Evolutionary conservation across 35 echinoderm and acorn worm species (phyloP), one percentile per base, ranked within the genome.

Genomic region (Apostichopus japonicus): DNA sequence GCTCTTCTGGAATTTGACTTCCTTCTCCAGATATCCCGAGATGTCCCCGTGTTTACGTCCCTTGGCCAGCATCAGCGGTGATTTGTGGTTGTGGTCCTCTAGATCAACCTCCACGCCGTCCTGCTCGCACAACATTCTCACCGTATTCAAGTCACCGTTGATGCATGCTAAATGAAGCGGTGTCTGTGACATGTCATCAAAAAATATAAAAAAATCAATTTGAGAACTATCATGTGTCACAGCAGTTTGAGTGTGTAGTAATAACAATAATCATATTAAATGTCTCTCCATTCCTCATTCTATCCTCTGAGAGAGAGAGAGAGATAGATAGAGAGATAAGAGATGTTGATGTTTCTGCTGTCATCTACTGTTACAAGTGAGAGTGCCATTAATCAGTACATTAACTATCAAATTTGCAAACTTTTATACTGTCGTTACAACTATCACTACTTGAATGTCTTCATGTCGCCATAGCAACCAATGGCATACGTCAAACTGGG

Each of bases 101-200:
- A 91, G 13, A 19, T 99, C 95, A 17, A 96, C 78, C 65, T 99
- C 97, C 8, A 96, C 97, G 6, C 97, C 97, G 33, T 99, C 95
- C 70, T 99, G 95, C 65, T 99, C 97, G 92, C 97, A 96, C 23
- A 98, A 79, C 95, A 96, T 99, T 80, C 52, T 92, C 8, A 99
- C 95, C 25, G 97, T 96, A 58, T 94, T 94, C 10, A 96, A 93
- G 77, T 99, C 97, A 83, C 95, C 95, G 52, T 94, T 99, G 63
- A 99, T 94, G 78, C 95, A 96, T 3, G 95, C 93, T 44, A 99
- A 80, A 86, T 99, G 97, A 23, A 99, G 77, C 7, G 97, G 97
- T 0, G 95, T 96, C 95, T 96, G 93, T 1, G 27, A 90, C 65
- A 17, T 61, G 57, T 61, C 57, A 61, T 61, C 2, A 61, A 11